A percentile compares a stretch with the other conserved stretches of the same genome.
These are phyloP conservation scores for Poeciliopsis gracilis DNA, from an alignment of 2,797 vertebrate genomes.

Conservation along the genomic window DNA sequence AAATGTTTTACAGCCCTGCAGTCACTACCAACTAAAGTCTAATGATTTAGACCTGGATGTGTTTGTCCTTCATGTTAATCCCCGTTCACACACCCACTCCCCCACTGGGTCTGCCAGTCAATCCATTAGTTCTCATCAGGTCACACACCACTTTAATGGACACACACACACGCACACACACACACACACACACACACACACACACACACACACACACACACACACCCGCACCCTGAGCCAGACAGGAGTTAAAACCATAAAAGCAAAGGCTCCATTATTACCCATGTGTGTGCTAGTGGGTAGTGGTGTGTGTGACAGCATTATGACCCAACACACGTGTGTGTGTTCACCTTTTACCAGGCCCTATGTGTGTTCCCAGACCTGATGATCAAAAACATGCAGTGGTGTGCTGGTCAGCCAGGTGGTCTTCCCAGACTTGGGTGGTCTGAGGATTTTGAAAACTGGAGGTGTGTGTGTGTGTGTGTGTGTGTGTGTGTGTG, in stretches of 20 bases:
- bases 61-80: slow-evolving; percentile 30
- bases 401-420: slow-evolving; percentile 29
- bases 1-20: slow-evolving; percentile 2
- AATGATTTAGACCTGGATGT: slow-evolving; percentile 14
- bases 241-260: slow-evolving; percentile 53
- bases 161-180: slow-evolving; percentile 26
- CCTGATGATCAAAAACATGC: slow-evolving; percentile 69
- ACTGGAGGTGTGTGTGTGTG: slow-evolving; percentile 3
- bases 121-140: slow-evolving; percentile 58
- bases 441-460: slow-evolving; percentile 64
- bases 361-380: slow-evolving; percentile 65
- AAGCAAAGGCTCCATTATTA: slow-evolving; percentile 60
- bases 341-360: slow-evolving; percentile 53
- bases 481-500: slow-evolving; percentile 15
- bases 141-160: slow-evolving; percentile 52
- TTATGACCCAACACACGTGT: slow-evolving; percentile 41
- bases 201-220: slow-evolving; percentile 37
- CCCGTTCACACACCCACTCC: slow-evolving; percentile 15
- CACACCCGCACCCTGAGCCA: slow-evolving; percentile 33
- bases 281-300: slow-evolving; percentile 55
- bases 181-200: slow-evolving; percentile 25
- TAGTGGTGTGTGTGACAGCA: slow-evolving; percentile 55
- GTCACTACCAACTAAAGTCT: slow-evolving; percentile 11
- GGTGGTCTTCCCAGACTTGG: slow-evolving; percentile 54
- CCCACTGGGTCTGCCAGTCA: slow-evolving; percentile 45